Evolutionary conservation across 2,888 invertebrate species (phyloP).

Genomic region (Harmothoe impar): DNA sequence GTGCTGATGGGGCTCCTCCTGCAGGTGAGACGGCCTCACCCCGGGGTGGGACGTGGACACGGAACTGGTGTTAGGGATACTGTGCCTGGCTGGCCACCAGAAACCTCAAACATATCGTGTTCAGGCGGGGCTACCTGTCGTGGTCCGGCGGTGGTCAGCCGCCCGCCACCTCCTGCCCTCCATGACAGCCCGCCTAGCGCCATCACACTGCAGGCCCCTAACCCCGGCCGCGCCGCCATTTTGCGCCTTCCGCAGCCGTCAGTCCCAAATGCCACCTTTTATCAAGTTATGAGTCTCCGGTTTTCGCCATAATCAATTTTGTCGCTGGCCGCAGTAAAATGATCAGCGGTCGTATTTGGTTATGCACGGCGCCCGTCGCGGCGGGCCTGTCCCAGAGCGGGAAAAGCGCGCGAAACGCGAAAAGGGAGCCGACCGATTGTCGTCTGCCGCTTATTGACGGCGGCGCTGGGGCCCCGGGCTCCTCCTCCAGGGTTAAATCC

Average conservation of each 20-base stretch:
- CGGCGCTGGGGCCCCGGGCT: neutral
- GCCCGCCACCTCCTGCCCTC: neutral
- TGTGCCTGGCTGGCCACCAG: neutral
- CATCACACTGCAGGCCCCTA: neutral
- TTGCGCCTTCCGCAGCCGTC: conserved; percentile 39
- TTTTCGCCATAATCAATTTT: conserved; percentile 53
- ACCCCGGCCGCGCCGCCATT: conserved; percentile 11
- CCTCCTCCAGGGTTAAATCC: conserved; percentile 43
- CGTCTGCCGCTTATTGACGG: conserved; percentile 46
- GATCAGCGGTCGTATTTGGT: conserved; percentile 56
- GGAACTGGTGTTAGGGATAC: conserved; percentile 49
- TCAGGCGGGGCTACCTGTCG: conserved; percentile 15
- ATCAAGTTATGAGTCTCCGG: conserved; percentile 61
- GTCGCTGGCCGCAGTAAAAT: conserved; percentile 45
- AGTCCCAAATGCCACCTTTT: conserved; percentile 54
- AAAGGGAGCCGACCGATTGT: conserved; percentile 42
- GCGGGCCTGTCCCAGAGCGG: conserved; percentile 37
- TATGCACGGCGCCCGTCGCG: neutral
- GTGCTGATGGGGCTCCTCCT: neutral
- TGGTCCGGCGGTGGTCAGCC: neutral
- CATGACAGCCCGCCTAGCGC: neutral
- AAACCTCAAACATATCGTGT: conserved; percentile 41
- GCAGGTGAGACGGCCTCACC: neutral
- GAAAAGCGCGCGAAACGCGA: neutral
- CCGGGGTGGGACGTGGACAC: neutral